These are phyloP conservation scores for Tragelaphus buxtoni DNA, from an alignment of 2,113 vertebrate species.

Conservation along the genomic window DNA sequence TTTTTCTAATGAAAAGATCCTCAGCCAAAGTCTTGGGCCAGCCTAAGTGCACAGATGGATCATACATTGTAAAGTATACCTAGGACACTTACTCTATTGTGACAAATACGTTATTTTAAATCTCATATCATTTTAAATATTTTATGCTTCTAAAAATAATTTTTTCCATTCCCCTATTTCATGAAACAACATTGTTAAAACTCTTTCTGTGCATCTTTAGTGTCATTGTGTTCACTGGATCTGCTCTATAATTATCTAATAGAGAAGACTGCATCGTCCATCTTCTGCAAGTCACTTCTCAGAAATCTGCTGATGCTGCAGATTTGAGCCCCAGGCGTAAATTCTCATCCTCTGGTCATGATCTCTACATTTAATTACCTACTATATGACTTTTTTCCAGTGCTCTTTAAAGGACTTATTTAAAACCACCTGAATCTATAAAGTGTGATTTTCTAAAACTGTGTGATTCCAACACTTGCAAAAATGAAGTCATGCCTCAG, in stretches of 20 bases:
- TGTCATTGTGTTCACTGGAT: not conserved
- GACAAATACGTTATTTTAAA: not conserved
- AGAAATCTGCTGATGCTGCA: not conserved
- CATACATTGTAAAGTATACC: not conserved
- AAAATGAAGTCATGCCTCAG: conserved; percentile 45
- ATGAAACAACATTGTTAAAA: not conserved
- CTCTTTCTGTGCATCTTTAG: not conserved
- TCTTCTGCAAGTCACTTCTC: not conserved
- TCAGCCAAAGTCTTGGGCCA: not conserved
- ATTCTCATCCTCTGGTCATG: not conserved
- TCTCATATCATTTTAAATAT: not conserved
- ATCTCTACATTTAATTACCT: not conserved
- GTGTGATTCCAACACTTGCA: not conserved
- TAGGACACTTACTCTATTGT: not conserved
- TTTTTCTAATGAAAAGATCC: not conserved
- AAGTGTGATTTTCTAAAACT: conserved; percentile 13
- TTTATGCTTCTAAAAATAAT: not conserved
- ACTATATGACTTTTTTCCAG: not conserved
- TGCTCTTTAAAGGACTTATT: conserved; percentile 26
- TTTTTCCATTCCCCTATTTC: not conserved
- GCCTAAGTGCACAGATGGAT: not conserved
- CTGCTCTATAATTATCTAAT: not conserved
- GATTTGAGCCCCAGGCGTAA: not conserved
- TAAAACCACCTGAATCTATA: not conserved
- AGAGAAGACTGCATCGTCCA: not conserved